Evolutionary conservation across 2,888 invertebrate genomes (phyloP).

Genomic region (Caenorhabditis sp.): DNA sequence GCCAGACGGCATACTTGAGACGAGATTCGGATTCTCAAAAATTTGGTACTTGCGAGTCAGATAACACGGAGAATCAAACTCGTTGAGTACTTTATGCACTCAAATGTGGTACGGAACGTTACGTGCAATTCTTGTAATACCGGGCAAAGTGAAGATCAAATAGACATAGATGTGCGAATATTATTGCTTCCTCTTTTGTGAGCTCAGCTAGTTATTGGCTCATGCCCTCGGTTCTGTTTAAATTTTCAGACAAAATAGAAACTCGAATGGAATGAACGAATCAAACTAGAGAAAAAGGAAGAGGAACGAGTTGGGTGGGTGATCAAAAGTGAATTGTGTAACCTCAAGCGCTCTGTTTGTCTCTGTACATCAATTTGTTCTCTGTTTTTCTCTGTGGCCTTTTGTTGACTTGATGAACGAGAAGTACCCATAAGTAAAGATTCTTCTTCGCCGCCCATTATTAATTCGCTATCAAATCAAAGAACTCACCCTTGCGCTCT

Average conservation of each 20-base stretch:
- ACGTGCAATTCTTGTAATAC: constrained; percentile 34
- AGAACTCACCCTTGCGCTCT: constrained; percentile 27
- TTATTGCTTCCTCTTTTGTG: neutral
- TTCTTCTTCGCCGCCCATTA: constrained; percentile 28
- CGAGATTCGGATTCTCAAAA: no score
- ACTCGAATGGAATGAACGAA: neutral
- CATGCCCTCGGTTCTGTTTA: no score
- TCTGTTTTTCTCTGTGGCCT: constrained; percentile 43
- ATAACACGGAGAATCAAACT: no score
- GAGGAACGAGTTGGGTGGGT: constrained; percentile 23
- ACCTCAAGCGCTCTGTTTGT: constrained; percentile 44
- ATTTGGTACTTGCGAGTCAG: no score
- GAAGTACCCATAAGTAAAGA: constrained; percentile 37
- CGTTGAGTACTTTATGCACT: neutral
- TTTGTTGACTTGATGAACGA: constrained; percentile 38
- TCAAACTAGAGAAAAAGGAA: constrained; percentile 30
- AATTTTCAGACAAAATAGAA: neutral
- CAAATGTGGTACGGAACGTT: constrained; percentile 23
- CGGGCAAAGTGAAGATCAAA: constrained; percentile 20
- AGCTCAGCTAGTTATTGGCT: no score
- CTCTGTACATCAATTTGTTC: constrained; percentile 50
- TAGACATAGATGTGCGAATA: constrained; percentile 4
- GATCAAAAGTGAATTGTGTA: constrained; percentile 50
- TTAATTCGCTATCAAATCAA: constrained; percentile 19
- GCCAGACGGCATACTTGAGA: constrained; percentile 12